Percentiles rank a stretch among this genome's conserved stretches.
Evolutionary conservation across 2,113 vertebrate genomes (phyloP).

Genomic region (Silurus meridionalis): DNA sequence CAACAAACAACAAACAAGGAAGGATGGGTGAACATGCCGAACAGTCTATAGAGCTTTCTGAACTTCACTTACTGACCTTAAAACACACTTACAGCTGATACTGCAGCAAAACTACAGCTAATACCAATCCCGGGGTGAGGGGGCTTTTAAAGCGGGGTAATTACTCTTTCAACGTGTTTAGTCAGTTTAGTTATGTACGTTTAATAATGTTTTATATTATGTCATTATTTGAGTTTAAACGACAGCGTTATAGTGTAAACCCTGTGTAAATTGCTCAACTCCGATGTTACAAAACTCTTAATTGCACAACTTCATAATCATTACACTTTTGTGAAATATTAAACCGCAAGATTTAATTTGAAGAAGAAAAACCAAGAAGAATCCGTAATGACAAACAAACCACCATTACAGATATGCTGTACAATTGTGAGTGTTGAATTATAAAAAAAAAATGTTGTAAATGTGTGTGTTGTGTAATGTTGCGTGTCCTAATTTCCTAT

Average conservation of each 20-base stretch:
- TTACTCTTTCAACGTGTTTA: too few species aligned
- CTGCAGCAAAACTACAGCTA: background rate
- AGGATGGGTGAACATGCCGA: background rate
- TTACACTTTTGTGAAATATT: background rate
- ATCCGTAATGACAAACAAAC: background rate
- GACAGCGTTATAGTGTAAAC: too few species aligned
- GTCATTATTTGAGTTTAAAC: too few species aligned
- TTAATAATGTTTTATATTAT: too few species aligned
- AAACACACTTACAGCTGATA: background rate
- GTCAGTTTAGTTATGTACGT: too few species aligned
- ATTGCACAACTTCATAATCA: background rate
- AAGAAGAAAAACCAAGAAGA: background rate
- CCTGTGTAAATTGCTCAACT: background rate
- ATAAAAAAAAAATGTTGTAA: background rate
- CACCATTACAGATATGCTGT: background rate
- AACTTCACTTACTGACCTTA: background rate
- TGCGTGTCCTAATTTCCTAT: background rate
- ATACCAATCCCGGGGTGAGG: too few species aligned
- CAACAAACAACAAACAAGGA: background rate
- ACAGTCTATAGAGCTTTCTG: background rate
- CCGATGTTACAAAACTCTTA: background rate
- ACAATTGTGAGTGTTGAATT: too few species aligned
- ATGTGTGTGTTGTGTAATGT: background rate
- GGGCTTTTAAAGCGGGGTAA: too few species aligned
- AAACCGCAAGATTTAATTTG: background rate